Evolutionary conservation across 2,888 invertebrate genomes (phyloP).

Genomic region (Lithosia quadra): DNA sequence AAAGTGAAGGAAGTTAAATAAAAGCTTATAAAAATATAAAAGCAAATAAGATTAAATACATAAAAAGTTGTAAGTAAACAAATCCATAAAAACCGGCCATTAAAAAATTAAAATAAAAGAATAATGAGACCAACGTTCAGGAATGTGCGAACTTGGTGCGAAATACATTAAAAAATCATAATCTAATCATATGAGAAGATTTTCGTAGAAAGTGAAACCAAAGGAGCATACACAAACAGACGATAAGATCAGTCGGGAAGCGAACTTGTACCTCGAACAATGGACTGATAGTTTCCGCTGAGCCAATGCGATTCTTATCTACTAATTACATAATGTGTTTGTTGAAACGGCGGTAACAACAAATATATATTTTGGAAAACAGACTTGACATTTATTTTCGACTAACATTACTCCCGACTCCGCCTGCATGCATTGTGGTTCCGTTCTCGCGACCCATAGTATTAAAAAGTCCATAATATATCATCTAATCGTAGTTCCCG

Average conservation of each 20-base stretch:
- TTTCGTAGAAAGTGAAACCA: slow-evolving; percentile 54
- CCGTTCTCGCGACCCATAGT: too few relatives aligned
- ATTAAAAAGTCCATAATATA: too few relatives aligned
- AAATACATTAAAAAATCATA: slow-evolving; percentile 23
- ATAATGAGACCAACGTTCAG: neutral
- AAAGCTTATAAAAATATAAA: too few relatives aligned
- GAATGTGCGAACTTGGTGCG: neutral
- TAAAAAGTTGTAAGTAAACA: too few relatives aligned
- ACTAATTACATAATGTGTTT: slow-evolving; percentile 39
- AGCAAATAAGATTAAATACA: too few relatives aligned
- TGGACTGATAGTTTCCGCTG: slow-evolving; percentile 56
- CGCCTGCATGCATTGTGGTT: too few relatives aligned
- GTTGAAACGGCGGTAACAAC: neutral
- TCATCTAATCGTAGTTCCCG: too few relatives aligned
- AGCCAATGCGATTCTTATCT: slow-evolving; percentile 46
- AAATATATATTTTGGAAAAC: neutral
- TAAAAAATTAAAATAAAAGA: neutral
- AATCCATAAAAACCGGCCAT: neutral
- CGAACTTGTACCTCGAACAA: slow-evolving; percentile 55
- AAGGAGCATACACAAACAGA: slow-evolving; percentile 37
- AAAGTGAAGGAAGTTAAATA: too few relatives aligned
- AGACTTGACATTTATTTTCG: neutral
- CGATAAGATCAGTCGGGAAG: slow-evolving; percentile 55
- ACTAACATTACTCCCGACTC: too few relatives aligned
- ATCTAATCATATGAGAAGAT: slow-evolving; percentile 44